phyloP scores from a whole-genome alignment of 2,888 invertebrate genomes.

The Nineta flava region DNA sequence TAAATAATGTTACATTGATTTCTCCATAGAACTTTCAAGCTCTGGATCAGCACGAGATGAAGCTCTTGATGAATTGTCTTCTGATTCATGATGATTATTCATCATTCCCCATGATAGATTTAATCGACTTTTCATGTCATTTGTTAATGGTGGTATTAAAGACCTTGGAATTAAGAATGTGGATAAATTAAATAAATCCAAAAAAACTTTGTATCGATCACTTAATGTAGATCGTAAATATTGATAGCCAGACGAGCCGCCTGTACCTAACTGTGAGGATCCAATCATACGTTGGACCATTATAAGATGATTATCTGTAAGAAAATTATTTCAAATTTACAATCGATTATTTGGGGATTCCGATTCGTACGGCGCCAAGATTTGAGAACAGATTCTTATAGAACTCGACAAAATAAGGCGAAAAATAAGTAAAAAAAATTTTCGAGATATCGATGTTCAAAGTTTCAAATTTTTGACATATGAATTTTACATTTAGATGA shows the following conservation, averaged over 20 bases:
- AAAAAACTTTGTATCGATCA: constrained; percentile 95
- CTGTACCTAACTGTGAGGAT: constrained; percentile 88
- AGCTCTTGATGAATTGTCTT: not conserved
- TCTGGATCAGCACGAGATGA: constrained; percentile 9
- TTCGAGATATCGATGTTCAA: too few species aligned
- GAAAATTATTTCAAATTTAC: not conserved
- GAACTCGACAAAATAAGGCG: too few species aligned
- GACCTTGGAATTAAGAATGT: constrained; percentile 88
- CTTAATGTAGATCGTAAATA: constrained; percentile 93
- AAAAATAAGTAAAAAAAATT: too few species aligned
- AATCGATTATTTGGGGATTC: constrained; percentile 4
- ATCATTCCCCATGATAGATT: constrained; percentile 36
- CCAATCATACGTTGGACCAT: constrained; percentile 99
- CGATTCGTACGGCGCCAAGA: too few species aligned
- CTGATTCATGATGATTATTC: not conserved
- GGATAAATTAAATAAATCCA: constrained; percentile 93
- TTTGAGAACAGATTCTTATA: too few species aligned
- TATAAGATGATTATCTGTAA: constrained; percentile 89
- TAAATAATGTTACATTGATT: constrained; percentile 14
- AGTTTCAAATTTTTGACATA: too few species aligned
- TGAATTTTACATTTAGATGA: constrained; percentile 8
- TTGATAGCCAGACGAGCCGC: constrained; percentile 96
- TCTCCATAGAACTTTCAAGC: constrained; percentile 19
- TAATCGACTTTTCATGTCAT: constrained; percentile 63
- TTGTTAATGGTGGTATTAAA: constrained; percentile 76